Conservation (phyloP, 2,888 invertebrate species). For the Laspeyria flexula region DNA sequence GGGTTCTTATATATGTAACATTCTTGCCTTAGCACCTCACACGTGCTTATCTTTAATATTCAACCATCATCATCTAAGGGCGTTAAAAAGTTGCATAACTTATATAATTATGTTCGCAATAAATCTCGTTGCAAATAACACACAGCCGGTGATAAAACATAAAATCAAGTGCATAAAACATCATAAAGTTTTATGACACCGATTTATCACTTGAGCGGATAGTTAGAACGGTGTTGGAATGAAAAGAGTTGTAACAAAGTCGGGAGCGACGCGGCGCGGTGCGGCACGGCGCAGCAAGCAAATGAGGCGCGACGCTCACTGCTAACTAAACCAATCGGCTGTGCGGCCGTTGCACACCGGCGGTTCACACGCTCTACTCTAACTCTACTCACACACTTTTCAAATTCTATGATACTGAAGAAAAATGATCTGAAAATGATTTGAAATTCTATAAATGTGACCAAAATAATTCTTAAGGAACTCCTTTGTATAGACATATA, state of each 20-base stretch:
- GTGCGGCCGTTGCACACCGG: slow-evolving; percentile 54
- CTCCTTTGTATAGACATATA: too few relatives aligned
- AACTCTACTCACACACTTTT: not conserved
- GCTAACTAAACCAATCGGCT: slow-evolving; percentile 86
- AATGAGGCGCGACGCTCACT: slow-evolving; percentile 85
- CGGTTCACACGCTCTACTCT: slow-evolving; percentile 40
- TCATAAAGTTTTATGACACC: slow-evolving; percentile 58
- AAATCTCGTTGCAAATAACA: slow-evolving; percentile 18
- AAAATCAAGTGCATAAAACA: slow-evolving; percentile 44
- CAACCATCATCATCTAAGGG: too few relatives aligned
- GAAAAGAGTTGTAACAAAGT: slow-evolving; percentile 83
- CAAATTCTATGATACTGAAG: too few relatives aligned
- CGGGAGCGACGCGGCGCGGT: slow-evolving; percentile 43
- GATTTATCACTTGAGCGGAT: slow-evolving; percentile 75
- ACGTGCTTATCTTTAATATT: too few relatives aligned
- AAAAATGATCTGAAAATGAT: too few relatives aligned
- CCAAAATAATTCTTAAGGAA: too few relatives aligned
- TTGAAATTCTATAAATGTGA: too few relatives aligned
- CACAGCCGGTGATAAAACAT: slow-evolving; percentile 30
- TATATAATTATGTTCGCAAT: not conserved
- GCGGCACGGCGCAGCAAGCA: slow-evolving; percentile 77
- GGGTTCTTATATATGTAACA: too few relatives aligned
- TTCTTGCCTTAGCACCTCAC: too few relatives aligned
- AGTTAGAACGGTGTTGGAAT: slow-evolving; percentile 73
- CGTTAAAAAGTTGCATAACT: too few relatives aligned